Evolutionary conservation across 53 echinoderm and acorn worm species (phyloP).

Genomic region (Luidia sarsii): DNA sequence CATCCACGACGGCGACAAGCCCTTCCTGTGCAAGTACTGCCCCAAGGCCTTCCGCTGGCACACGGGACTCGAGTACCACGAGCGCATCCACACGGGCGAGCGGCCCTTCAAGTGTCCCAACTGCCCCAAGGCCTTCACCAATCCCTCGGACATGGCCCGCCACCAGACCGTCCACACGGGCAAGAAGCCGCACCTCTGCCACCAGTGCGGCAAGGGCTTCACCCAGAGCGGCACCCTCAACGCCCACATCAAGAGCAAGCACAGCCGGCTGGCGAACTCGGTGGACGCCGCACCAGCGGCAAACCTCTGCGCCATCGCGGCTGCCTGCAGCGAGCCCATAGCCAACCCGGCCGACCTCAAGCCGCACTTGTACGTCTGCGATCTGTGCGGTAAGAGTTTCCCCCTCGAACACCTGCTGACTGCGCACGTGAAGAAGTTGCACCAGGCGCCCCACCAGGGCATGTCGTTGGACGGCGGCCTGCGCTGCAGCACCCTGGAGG

Average conservation of each 20-base stretch:
- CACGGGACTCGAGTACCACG: conserved; percentile 42
- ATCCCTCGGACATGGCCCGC: conserved; percentile 41
- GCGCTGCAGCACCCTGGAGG: conserved; percentile 38
- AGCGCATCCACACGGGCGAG: conserved; percentile 46
- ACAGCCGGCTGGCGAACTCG: not conserved
- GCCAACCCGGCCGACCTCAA: conserved; percentile 1
- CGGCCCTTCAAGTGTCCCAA: conserved; percentile 46
- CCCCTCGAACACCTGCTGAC: conserved; percentile 11
- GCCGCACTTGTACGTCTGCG: conserved; percentile 16
- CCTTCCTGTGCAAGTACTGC: conserved; percentile 41
- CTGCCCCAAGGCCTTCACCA: conserved; percentile 50
- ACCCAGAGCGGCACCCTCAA: conserved; percentile 45
- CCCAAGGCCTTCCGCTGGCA: conserved; percentile 52
- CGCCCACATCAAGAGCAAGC: conserved; percentile 37
- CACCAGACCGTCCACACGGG: conserved; percentile 58
- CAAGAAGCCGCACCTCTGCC: conserved; percentile 43
- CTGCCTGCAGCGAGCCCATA: not conserved
- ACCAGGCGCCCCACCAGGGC: conserved; percentile 4
- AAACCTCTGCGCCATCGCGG: not conserved
- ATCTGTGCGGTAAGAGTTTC: conserved; percentile 20
- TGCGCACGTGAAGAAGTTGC: conserved; percentile 25
- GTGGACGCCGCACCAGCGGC: not conserved
- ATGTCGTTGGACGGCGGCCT: conserved; percentile 13
- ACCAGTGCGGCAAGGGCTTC: conserved; percentile 47
- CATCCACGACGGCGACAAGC: conserved; percentile 50